These are phyloP conservation scores for Campylomormyrus numenius DNA, from an alignment of 2,113 vertebrate genomes.

Conservation along the genomic window DNA sequence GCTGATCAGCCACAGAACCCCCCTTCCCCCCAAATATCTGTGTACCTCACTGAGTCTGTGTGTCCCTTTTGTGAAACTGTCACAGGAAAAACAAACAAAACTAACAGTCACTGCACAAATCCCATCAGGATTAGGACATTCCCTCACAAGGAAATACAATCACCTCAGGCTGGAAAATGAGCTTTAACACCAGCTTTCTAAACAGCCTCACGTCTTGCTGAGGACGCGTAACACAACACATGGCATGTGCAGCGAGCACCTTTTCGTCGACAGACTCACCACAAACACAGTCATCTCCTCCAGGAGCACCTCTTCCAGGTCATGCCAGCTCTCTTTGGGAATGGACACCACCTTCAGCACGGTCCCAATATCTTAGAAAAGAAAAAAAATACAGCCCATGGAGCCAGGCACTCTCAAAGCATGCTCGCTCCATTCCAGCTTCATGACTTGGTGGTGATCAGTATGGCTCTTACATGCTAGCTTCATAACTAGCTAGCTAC, in stretches of 20 bases:
- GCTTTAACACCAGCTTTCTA: not conserved
- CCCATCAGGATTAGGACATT: not conserved
- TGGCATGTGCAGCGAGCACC: not conserved
- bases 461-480: not conserved
- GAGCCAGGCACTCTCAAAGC: not conserved
- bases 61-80: not conserved
- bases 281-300: slow-evolving; percentile 95
- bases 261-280: slow-evolving; percentile 53
- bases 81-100: not conserved
- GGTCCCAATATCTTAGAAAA: slow-evolving; percentile 77
- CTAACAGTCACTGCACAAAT: not conserved
- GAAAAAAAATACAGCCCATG: not conserved
- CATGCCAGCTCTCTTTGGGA: slow-evolving; percentile 94
- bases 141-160: not conserved
- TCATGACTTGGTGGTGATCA: not conserved
- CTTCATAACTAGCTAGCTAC: not conserved
- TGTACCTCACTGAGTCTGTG: not conserved
- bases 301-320: slow-evolving; percentile 93
- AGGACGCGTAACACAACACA: not conserved
- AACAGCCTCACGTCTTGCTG: not conserved
- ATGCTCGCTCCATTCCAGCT: not conserved
- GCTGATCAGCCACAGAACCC: no score
- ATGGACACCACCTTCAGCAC: slow-evolving; percentile 97
- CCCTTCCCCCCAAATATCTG: no score
- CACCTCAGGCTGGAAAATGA: not conserved